Evolutionary conservation across 64 coral and sea anemone genomes (phyloP).

Genomic region (Anthopleura sola): DNA sequence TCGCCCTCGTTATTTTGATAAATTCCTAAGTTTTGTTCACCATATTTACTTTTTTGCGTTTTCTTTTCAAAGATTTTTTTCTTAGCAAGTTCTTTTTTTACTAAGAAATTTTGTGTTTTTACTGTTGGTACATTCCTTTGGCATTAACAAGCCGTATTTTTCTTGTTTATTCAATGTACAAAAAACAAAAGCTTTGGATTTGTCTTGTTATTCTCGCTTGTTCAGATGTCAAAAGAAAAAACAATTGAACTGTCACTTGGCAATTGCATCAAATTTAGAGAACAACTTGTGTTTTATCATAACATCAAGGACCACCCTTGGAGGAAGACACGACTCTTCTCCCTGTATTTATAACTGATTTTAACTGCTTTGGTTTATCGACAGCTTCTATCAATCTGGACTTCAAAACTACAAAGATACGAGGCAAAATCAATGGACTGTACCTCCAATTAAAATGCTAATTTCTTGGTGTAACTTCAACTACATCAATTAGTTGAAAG

Average conservation of each 20-base stretch:
- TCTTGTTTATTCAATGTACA: conserved; percentile 10
- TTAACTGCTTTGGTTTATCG: neutral
- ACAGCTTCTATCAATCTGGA: neutral
- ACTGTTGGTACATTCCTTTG: no score
- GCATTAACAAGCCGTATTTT: neutral
- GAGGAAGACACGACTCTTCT: neutral
- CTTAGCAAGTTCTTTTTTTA: no score
- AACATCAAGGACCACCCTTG: neutral
- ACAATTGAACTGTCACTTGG: neutral
- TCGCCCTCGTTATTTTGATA: no score
- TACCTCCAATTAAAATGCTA: neutral
- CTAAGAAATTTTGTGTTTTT: no score
- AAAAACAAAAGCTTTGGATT: conserved; percentile 6
- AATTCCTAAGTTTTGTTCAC: no score
- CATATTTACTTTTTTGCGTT: no score
- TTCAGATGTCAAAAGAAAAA: conserved; percentile 11
- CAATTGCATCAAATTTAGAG: neutral
- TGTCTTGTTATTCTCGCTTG: neutral
- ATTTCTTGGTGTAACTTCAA: neutral
- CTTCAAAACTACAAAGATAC: neutral
- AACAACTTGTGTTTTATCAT: neutral
- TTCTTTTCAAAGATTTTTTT: no score
- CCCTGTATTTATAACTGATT: neutral
- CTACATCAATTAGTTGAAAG: conserved; percentile 8
- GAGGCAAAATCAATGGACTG: neutral